Conservation (phyloP, 1,140 invertebrate genomes). For the Leguminivora glycinivorella region DNA sequence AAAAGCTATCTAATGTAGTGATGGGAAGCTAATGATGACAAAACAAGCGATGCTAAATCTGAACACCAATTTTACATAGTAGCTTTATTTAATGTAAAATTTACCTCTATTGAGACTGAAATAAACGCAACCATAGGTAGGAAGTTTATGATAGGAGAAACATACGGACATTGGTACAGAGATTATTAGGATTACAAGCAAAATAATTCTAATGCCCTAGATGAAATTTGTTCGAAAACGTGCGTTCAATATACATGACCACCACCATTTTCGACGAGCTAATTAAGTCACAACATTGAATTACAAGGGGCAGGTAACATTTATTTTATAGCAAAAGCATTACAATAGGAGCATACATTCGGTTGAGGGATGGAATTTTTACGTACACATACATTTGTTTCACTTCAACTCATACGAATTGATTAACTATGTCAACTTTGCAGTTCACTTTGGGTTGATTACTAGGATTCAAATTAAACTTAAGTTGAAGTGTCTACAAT, state of each 20-base stretch:
- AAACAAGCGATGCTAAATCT: conserved; percentile 55
- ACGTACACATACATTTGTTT: conserved; percentile 41
- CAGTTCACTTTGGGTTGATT: not conserved
- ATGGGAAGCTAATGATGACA: conserved; percentile 47
- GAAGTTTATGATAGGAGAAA: conserved; percentile 37
- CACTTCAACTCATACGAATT: conserved; percentile 50
- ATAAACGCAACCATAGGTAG: conserved; percentile 40
- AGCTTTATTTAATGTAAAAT: conserved; percentile 51
- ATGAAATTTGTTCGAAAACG: conserved; percentile 35
- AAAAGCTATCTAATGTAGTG: conserved; percentile 46
- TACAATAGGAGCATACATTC: conserved; percentile 57
- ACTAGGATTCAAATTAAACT: not conserved
- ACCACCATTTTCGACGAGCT: conserved; percentile 72
- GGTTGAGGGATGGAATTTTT: conserved; percentile 25
- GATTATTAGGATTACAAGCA: conserved; percentile 47
- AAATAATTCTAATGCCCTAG: conserved; percentile 45
- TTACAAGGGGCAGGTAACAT: conserved; percentile 49
- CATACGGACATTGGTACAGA: conserved; percentile 37
- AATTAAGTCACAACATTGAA: conserved; percentile 50
- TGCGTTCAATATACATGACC: conserved; percentile 38
- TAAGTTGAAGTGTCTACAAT: conserved; percentile 54
- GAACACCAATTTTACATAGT: conserved; percentile 71
- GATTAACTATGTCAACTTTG: conserved; percentile 6
- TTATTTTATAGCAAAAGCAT: conserved; percentile 57
- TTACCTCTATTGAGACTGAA: conserved; percentile 38